These are phyloP conservation scores for Microplitis manilae DNA, from an alignment of 2,888 invertebrate species.

Conservation along the genomic window DNA sequence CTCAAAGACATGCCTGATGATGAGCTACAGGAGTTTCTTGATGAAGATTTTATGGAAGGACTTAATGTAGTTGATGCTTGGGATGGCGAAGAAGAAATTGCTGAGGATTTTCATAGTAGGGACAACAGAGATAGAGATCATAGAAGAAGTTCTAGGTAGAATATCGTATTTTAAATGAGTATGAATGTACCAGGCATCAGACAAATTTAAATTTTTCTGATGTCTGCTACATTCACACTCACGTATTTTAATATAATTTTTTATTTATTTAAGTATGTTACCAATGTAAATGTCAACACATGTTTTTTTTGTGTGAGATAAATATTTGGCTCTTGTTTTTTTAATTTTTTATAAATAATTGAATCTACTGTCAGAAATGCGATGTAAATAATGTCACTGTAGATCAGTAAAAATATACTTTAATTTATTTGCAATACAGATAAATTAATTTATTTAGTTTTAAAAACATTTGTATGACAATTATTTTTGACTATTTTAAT, in stretches of 20 bases:
- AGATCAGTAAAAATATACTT: slow-evolving; percentile 3
- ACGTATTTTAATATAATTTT: too few species aligned
- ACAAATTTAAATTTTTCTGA: neutral
- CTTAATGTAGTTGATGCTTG: slow-evolving; percentile 67
- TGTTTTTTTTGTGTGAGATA: too few species aligned
- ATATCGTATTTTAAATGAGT: slow-evolving; percentile 4
- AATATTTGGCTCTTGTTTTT: too few species aligned
- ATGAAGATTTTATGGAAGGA: slow-evolving; percentile 65
- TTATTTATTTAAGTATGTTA: too few species aligned
- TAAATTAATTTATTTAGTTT: neutral
- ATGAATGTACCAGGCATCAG: too few species aligned
- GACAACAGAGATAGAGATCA: slow-evolving; percentile 33
- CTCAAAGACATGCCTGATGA: slow-evolving; percentile 64
- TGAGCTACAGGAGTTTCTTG: slow-evolving; percentile 64
- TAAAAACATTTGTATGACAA: slow-evolving; percentile 13
- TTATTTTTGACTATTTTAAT: neutral
- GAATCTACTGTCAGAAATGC: neutral
- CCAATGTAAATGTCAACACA: too few species aligned
- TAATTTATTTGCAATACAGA: slow-evolving; percentile 8
- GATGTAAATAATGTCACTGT: slow-evolving; percentile 38
- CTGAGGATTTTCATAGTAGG: slow-evolving; percentile 21
- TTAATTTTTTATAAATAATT: too few species aligned
- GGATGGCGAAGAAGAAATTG: slow-evolving; percentile 63
- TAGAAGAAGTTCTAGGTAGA: slow-evolving; percentile 47
- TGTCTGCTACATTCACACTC: too few species aligned